Evolutionary conservation across 2,888 invertebrate genomes (phyloP).

Genomic region (Clepsis dumicolana): DNA sequence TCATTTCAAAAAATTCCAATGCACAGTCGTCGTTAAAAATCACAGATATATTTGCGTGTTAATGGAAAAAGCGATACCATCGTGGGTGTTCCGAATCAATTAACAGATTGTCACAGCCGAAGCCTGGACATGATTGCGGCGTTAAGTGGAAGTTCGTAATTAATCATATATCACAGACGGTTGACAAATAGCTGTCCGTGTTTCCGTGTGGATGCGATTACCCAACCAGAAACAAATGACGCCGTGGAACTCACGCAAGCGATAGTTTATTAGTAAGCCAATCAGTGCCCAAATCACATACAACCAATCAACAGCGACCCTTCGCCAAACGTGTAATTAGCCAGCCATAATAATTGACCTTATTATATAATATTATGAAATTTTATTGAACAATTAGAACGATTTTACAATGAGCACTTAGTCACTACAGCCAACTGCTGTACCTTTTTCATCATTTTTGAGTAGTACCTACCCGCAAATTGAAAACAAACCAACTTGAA

Average conservation of each 20-base stretch:
- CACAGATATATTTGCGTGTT: neutral
- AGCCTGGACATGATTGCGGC: constrained; percentile 12
- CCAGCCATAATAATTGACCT: constrained; percentile 45
- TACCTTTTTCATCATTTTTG: neutral
- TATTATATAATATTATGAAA: neutral
- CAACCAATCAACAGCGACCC: constrained; percentile 61
- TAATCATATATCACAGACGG: constrained; percentile 73
- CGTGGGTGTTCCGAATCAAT: constrained; percentile 36
- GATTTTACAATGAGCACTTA: no score
- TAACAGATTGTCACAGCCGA: constrained; percentile 18
- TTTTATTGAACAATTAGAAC: neutral
- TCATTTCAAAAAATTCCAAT: no score
- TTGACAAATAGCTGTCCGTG: constrained; percentile 81
- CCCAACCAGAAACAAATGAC: constrained; percentile 55
- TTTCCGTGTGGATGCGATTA: constrained; percentile 65
- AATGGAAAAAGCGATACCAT: constrained; percentile 4
- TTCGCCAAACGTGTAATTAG: constrained; percentile 53
- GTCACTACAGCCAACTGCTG: no score
- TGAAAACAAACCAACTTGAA: neutral
- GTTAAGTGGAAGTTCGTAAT: constrained; percentile 61
- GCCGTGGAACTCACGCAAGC: constrained; percentile 60
- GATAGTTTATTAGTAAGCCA: constrained; percentile 70
- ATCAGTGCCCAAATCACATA: constrained; percentile 69
- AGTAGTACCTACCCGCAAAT: neutral
- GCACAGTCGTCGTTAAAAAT: no score